Base-by-base conservation (phyloP, 2,797 vertebrate genomes). In the Sarcoramphus papa region DNA sequence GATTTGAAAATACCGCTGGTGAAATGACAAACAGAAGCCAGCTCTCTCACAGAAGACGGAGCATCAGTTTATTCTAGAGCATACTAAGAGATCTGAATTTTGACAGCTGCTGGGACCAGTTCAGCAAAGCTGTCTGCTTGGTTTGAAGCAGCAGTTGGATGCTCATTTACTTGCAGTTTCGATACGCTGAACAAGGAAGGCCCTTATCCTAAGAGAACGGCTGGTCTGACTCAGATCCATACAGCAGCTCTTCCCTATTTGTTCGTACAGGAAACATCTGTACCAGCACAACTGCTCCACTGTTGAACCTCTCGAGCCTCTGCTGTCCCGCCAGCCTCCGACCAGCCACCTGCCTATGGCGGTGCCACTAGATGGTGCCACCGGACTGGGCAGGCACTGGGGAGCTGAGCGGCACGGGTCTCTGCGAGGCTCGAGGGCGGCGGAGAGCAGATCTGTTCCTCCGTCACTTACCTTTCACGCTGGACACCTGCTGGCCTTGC, bases 401-500 rank as follows among this genome's bases (percentile, higher is more conserved):
- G 8, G 17, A 72, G 30, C 48, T 1, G 17, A 50, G 31, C 21
- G 0, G 47, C 59, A 8, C 41, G 19, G 60, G 35, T 30, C 37
- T 23, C 48, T 17, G 50, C 6, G 6, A 37, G 20, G 31, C 4
- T 2, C 10, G 0, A 9, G 13, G 11, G 24, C 3, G 2, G 17
- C 13, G 3, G 15, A 2, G 12, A 45, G 11, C 30, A 3, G 16
- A 1, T 6, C 6, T 6, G 14, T 63, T 68, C 57, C 54, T 43
- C 21, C 0, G 30, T 85, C 9, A 97, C 99, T 91, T 25, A 99
- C 99, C 99, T 99, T 98, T 99, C 95, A 99, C 98, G 40, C 98
- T 99, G 93, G 99, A 99, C 95, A 99, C 99, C 89, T 99, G 99
- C 95, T 99, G 99, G 53, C 99, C 99, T 31, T 99, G 98, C 0